These are phyloP conservation scores for Plebejus anna DNA, from an alignment of 2,888 invertebrate genomes.

Conservation along the genomic window DNA sequence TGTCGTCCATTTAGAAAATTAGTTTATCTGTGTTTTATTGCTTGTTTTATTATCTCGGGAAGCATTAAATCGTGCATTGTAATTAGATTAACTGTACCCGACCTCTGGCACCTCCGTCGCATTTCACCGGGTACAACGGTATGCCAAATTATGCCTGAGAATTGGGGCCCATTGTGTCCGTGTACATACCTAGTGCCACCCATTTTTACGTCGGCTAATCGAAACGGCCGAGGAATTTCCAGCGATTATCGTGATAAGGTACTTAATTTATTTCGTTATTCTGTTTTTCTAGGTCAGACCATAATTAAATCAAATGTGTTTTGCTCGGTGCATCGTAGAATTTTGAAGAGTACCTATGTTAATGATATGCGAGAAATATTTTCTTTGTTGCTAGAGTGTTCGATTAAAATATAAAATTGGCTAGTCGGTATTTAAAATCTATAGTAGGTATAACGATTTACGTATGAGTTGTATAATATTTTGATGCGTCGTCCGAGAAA, in stretches of 20 bases:
- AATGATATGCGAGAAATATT: neutral
- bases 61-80: conserved; percentile 34
- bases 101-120: conserved; percentile 34
- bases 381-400: neutral
- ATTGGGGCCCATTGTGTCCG: conserved; percentile 67
- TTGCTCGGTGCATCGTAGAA: neutral
- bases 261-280: conserved; percentile 26
- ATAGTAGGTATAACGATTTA: no score
- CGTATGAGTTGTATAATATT: neutral
- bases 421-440: neutral
- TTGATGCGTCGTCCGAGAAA: neutral
- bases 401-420: neutral
- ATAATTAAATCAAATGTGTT: conserved; percentile 6
- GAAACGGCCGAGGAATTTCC: conserved; percentile 29
- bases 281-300: conserved; percentile 2
- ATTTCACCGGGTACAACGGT: conserved; percentile 62
- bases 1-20: conserved; percentile 10
- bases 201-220: conserved; percentile 37
- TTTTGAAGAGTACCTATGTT: neutral
- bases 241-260: conserved; percentile 26
- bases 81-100: conserved; percentile 47
- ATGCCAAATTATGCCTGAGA: conserved; percentile 74
- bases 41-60: conserved; percentile 1
- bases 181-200: conserved; percentile 42
- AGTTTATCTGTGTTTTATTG: conserved; percentile 9